Evolutionary conservation across 2,888 invertebrate genomes (phyloP).

Genomic region (Globia sparganii): DNA sequence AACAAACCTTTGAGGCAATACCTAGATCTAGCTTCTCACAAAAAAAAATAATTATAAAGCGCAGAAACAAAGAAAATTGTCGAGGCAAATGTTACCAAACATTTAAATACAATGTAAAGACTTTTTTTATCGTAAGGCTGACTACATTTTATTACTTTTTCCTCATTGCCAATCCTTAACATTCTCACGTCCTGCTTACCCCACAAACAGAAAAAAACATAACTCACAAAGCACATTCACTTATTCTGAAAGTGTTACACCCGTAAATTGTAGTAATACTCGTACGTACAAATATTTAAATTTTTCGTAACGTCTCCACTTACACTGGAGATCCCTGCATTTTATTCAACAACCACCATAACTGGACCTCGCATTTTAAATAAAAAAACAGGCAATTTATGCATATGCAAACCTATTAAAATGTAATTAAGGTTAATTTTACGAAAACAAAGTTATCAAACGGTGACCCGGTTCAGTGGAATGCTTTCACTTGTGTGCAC

Average conservation of each 20-base stretch:
- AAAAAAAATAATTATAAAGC: neutral
- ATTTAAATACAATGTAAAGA: neutral
- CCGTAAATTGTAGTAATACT: constrained; percentile 12
- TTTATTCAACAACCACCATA: neutral
- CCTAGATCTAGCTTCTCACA: neutral
- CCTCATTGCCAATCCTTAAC: neutral
- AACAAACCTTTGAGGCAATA: neutral
- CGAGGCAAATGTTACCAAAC: neutral
- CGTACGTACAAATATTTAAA: constrained; percentile 22
- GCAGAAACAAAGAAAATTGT: neutral
- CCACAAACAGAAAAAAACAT: constrained; percentile 2
- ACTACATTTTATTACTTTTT: neutral
- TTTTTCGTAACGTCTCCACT: constrained; percentile 28
- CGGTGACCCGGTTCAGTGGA: constrained; percentile 31
- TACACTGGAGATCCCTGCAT: neutral
- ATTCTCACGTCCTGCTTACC: constrained; percentile 4
- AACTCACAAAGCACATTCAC: constrained; percentile 34
- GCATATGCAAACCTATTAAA: constrained; percentile 48
- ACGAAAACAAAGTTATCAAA: constrained; percentile 53
- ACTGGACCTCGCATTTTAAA: constrained; percentile 48
- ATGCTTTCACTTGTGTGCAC: constrained; percentile 51
- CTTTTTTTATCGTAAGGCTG: neutral
- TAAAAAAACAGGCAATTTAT: constrained; percentile 42
- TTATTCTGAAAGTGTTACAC: constrained; percentile 53
- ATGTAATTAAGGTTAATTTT: constrained; percentile 62